Evolutionary conservation across 2,888 invertebrate species (phyloP), one percentile per base, ranked within the genome.

Genomic region (Pristionchus entomophagus): DNA sequence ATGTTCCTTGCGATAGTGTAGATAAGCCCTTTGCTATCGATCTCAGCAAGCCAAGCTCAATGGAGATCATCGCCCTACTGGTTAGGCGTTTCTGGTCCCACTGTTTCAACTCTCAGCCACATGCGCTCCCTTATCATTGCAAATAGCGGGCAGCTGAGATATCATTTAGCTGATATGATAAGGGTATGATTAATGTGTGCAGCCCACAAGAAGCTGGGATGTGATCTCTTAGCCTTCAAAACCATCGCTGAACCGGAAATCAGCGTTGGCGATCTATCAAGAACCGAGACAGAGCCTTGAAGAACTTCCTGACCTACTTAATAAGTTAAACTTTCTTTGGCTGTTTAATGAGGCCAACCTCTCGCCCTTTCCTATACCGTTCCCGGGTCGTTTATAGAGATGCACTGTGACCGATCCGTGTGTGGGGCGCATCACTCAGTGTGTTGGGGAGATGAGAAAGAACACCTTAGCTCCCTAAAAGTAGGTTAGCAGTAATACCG

Each of bases 161-260:
- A 45, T 45, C 59, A 59, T 59, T 12, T 26, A 59, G 62, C 62
- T 62, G 62, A 62, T 62, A 62, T 62, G 62, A 62, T 62, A 62
- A 62, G 62, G 62, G 26, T 17, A 26, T 6, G 56, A 62, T 62
- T 62, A 26, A 32, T 62, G 62, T 32, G 29, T 17, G 32, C 29
- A 32, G 62, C 26, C 14, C 4, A 62, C 22, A 10, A 62, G 6
- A 32, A 32, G 29, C 29, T 29, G 32, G 32, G 62, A 26, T 5
- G 5, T 5, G 32, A 32, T 32, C 62, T 2, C 3, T 32, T 62
- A 62, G 62, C 62, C 62, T 62, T 62, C 62, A 62, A 45, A 62
- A 32, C 62, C 62, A 32, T 17, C 29, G 29, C 10, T 62, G 62
- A 62, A 62, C 62, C 62, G 62, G 62, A 32, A 62, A 62, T 62